These are phyloP conservation scores for Leptinotarsa haldemani DNA, from an alignment of 2,888 invertebrate species.

Conservation along the genomic window DNA sequence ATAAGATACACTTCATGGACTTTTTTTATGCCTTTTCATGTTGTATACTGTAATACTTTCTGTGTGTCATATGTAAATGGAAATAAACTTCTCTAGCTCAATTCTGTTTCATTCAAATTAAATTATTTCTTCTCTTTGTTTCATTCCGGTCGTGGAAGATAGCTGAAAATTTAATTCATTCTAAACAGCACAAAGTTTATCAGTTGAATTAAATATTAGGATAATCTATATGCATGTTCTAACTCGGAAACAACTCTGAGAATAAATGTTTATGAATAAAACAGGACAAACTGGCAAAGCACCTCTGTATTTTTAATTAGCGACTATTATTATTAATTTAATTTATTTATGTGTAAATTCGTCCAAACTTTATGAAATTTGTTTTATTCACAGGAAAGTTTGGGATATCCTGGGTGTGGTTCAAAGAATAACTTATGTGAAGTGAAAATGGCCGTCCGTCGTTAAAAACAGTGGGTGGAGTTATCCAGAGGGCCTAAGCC, in stretches of 20 bases:
- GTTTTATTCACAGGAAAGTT: conserved; percentile 48
- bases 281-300: conserved; percentile 40
- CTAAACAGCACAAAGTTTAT: conserved; percentile 17
- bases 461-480: conserved; percentile 66
- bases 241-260: conserved; percentile 47
- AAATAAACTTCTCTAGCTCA: not conserved
- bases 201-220: conserved; percentile 31
- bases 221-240: conserved; percentile 33
- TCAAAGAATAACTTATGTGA: conserved; percentile 65
- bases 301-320: conserved; percentile 47
- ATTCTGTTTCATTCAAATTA: not conserved
- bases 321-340: conserved; percentile 52
- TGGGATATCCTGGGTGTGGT: conserved; percentile 59
- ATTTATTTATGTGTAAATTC: conserved; percentile 52
- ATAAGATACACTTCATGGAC: no score
- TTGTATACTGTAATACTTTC: not conserved
- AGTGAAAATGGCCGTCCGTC: conserved; percentile 65
- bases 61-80: not conserved
- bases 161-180: conserved; percentile 10
- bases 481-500: conserved; percentile 63
- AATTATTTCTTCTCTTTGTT: conserved; percentile 12
- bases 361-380: conserved; percentile 48
- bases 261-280: conserved; percentile 48
- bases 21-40: no score
- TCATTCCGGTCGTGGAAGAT: not conserved